Conservation (phyloP, 1,140 invertebrate genomes). For the Megalonaias nervosa region DNA sequence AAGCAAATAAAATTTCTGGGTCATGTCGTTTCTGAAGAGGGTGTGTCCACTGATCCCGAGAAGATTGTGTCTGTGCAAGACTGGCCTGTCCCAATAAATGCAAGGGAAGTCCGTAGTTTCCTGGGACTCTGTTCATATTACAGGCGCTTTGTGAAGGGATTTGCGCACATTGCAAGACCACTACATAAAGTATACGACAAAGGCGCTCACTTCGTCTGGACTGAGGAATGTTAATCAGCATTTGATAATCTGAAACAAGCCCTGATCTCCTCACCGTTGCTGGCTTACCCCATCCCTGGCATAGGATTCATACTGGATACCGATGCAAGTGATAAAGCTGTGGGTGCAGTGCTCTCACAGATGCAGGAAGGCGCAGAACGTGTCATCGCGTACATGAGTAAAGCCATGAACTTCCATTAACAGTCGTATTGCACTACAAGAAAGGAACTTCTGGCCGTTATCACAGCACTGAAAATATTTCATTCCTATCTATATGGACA, state of each 20-base stretch:
- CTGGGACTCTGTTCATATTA: constrained; percentile 6
- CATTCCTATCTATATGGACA: constrained; percentile 29
- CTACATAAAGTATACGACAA: constrained; percentile 18
- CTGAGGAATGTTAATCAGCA: background rate
- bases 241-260: constrained; percentile 16
- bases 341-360: constrained; percentile 56
- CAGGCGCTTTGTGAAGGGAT: constrained; percentile 7
- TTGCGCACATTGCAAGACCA: constrained; percentile 28
- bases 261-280: constrained; percentile 4
- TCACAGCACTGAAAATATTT: constrained; percentile 34
- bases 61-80: constrained; percentile 12
- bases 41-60: constrained; percentile 6
- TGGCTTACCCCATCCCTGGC: background rate
- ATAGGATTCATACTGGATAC: constrained; percentile 47
- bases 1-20: constrained; percentile 31
- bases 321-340: constrained; percentile 41
- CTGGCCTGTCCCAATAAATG: constrained; percentile 29
- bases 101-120: constrained; percentile 30
- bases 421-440: constrained; percentile 68
- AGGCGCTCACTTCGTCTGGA: constrained; percentile 5
- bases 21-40: constrained; percentile 24
- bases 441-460: constrained; percentile 45
- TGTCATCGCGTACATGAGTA: constrained; percentile 40
- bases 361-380: constrained; percentile 37
- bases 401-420: constrained; percentile 53